phyloP scores from a whole-genome alignment of 30 jellyfish, hydroid and myxozoan genomes.

The Hydractinia symbiolongicarpus region DNA sequence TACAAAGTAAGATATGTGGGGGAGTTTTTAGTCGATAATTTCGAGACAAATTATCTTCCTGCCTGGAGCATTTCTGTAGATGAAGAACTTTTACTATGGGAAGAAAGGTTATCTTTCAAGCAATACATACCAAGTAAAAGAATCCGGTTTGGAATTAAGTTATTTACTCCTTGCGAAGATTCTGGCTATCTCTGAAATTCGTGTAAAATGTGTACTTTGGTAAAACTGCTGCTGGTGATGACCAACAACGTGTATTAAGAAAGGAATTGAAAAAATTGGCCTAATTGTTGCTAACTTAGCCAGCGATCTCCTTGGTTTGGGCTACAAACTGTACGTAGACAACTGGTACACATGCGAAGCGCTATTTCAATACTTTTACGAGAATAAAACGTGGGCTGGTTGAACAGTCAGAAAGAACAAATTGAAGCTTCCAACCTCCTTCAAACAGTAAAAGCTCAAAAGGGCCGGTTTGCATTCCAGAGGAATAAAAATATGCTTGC shows the following conservation, averaged over 20 bases:
- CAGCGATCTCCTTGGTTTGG: background rate
- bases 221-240: background rate
- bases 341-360: conserved; percentile 3
- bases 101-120: background rate
- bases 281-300: too few species aligned
- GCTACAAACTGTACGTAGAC: background rate
- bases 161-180: background rate
- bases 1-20: background rate
- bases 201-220: background rate
- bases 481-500: too few species aligned
- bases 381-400: background rate
- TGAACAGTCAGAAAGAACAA: background rate
- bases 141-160: background rate
- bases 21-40: background rate
- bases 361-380: background rate
- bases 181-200: background rate
- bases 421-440: too few species aligned
- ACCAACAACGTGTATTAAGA: background rate
- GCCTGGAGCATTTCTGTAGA: background rate
- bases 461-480: too few species aligned
- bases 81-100: background rate
- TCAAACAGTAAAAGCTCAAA: too few species aligned
- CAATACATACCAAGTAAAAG: background rate
- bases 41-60: background rate
- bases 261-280: background rate